Evolutionary conservation across 2,888 invertebrate species (phyloP), one percentile per base, ranked within the genome.

Genomic region (Parthenolecanium corni): DNA sequence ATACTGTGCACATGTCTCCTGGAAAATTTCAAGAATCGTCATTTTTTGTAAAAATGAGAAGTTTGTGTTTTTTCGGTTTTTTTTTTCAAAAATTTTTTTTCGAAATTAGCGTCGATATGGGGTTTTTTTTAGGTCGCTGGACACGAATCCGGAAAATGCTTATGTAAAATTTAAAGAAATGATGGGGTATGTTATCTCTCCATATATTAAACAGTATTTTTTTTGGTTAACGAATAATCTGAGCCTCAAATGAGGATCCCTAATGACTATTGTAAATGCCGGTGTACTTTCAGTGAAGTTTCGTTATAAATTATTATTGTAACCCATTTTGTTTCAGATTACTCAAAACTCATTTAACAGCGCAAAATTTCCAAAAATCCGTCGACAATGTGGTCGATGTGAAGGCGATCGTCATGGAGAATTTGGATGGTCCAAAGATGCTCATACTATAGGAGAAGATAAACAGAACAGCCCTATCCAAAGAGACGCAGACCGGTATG

Each of bases 401-500:
- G 23, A 46, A 36, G 20, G 58, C 58, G 20, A 58, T 58, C n/a
- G 36, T 58, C 1, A 47, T 58, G 1, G 38, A 58, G 36, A 47
- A 58, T 23, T 38, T 31, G 14, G 16, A 21, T 9, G 31, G 47
- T 20, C 49, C 47, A 21, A 58, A 58, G 38, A 14, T 58, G n/a
- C 11, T 58, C 9, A 25, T 25, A 36, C 16, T 58, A n/a, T 49
- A 58, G n/a, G 23, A 47, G 14, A 58, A 58, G 21, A 47, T 16
- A n/a, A 20, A 20, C 11, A 58, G 49, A 24, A 49, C 21, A 14
- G 58, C 58, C 9, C 31, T 36, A 18, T 58, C 58, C 14, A 58
- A 58, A 38, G 58, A 58, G 49, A 58, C 58, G 1, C 58, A 58
- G 21, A 58, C 58, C n/a, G 58, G 58, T 18, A 58, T 58, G 58